A percentile compares a stretch with the other conserved stretches of the same genome.
These are phyloP conservation scores for Linurgus olivaceus DNA, from an alignment of 2,797 vertebrate genomes.

Conservation along the genomic window DNA sequence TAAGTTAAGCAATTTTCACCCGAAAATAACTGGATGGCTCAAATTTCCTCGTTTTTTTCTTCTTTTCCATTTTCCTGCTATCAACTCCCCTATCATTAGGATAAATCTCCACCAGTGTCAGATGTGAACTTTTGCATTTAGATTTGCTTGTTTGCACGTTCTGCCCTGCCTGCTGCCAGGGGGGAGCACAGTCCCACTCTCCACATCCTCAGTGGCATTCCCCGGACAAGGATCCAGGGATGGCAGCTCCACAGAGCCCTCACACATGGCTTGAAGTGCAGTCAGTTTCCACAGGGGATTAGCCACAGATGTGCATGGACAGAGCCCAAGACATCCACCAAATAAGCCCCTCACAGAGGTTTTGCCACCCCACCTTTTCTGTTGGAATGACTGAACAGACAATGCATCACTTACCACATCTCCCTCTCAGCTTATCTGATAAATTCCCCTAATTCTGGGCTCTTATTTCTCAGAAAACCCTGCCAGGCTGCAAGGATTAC, in stretches of 20 bases:
- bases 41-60: background rate
- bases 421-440: background rate
- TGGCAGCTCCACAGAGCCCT: background rate
- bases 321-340: background rate
- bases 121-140: background rate
- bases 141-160: background rate
- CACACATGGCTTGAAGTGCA: background rate
- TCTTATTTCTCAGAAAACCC: background rate
- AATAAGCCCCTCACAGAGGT: background rate
- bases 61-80: background rate
- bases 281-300: background rate
- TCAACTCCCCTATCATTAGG: background rate
- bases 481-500: background rate
- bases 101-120: background rate
- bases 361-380: background rate
- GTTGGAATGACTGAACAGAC: background rate
- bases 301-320: background rate
- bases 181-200: background rate
- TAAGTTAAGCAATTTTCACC: slow-evolving; percentile 34
- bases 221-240: background rate
- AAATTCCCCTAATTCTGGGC: background rate
- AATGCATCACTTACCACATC: background rate
- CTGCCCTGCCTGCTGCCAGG: background rate
- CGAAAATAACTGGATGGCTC: slow-evolving; percentile 8
- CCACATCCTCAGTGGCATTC: background rate